These are phyloP conservation scores for Drosophila tropicalis DNA, from an alignment of 1,140 invertebrate species.

Conservation along the genomic window DNA sequence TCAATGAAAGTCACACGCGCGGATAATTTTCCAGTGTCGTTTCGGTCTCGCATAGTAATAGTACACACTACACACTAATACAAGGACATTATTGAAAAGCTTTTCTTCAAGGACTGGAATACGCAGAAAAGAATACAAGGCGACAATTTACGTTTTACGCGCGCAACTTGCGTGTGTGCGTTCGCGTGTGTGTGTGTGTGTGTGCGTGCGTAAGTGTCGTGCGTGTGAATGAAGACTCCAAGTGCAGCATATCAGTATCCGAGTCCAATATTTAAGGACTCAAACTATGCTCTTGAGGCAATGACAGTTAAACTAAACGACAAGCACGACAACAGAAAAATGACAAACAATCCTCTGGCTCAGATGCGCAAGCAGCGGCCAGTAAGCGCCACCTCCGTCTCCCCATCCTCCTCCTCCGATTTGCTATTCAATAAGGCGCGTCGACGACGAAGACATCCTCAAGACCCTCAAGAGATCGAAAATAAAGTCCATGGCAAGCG, in stretches of 20 bases:
- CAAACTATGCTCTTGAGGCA: slow-evolving; percentile 52
- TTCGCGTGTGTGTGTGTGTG: slow-evolving; percentile 33
- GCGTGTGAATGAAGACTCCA: slow-evolving; percentile 70
- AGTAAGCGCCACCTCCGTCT: slow-evolving; percentile 25
- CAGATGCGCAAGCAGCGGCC: slow-evolving; percentile 32
- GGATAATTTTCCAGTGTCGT: slow-evolving; percentile 69
- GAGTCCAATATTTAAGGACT: slow-evolving; percentile 9
- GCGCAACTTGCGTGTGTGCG: slow-evolving; percentile 65
- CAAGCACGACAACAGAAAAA: slow-evolving; percentile 38
- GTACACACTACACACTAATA: slow-evolving; percentile 59
- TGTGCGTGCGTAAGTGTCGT: slow-evolving; percentile 25
- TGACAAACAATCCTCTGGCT: slow-evolving; percentile 42
- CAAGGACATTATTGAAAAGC: slow-evolving; percentile 71
- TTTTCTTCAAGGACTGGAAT: slow-evolving; percentile 75
- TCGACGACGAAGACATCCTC: slow-evolving; percentile 57
- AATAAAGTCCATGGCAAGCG: neutral
- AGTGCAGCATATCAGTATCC: slow-evolving; percentile 72
- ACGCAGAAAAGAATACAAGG: slow-evolving; percentile 45
- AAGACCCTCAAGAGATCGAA: slow-evolving; percentile 4
- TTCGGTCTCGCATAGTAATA: slow-evolving; percentile 51
- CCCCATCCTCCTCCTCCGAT: slow-evolving; percentile 52
- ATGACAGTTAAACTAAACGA: slow-evolving; percentile 55
- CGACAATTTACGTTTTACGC: slow-evolving; percentile 77
- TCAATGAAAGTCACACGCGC: slow-evolving; percentile 67
- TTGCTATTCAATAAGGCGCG: slow-evolving; percentile 70